These are phyloP conservation scores for Lepidurus apus DNA, from an alignment of 1,140 invertebrate species.

Conservation along the genomic window DNA sequence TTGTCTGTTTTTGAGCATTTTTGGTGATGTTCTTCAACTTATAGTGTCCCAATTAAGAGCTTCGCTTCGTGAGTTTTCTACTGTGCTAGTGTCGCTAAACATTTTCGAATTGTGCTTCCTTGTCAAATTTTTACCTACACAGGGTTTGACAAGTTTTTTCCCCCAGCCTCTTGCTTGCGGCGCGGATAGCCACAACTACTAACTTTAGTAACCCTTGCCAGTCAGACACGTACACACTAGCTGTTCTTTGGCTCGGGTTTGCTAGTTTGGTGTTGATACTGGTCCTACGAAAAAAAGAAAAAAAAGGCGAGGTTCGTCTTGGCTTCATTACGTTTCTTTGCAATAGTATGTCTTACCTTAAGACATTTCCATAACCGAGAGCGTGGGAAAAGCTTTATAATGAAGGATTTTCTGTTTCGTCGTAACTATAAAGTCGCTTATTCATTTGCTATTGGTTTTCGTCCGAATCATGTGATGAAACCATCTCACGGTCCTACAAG, in stretches of 20 bases:
- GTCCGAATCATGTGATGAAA: no score
- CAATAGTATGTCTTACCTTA: neutral
- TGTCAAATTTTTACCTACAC: no score
- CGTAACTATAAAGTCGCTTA: neutral
- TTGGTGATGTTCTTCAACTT: neutral
- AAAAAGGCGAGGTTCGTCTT: neutral
- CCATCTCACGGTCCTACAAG: no score
- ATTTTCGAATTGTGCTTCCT: no score
- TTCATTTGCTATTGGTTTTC: no score
- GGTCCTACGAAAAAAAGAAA: neutral
- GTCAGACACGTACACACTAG: neutral
- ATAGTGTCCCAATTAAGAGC: no score
- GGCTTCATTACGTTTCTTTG: neutral
- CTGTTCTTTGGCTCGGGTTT: neutral
- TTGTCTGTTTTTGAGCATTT: neutral
- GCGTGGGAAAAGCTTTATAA: conserved; percentile 6
- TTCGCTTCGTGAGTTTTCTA: no score
- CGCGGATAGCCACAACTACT: neutral
- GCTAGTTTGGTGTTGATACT: neutral
- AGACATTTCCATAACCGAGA: neutral
- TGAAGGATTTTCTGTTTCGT: neutral
- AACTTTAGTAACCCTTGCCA: neutral
- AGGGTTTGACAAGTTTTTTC: neutral
- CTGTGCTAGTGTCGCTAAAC: neutral
- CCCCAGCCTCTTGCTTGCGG: neutral